Evolutionary conservation across 2,113 vertebrate species (phyloP).

Genomic region (Ophiodon elongatus): DNA sequence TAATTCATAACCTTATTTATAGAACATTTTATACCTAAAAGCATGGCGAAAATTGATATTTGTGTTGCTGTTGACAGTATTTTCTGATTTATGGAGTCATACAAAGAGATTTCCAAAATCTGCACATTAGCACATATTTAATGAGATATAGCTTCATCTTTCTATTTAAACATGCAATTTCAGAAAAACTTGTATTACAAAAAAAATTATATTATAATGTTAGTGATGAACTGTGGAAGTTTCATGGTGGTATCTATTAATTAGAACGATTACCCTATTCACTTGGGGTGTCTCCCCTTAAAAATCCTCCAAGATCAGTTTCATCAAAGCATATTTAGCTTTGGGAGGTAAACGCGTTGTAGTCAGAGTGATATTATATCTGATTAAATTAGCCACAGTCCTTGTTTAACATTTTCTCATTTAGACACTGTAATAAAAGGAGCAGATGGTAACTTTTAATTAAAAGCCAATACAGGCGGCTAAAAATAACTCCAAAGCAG

Average conservation of each 20-base stretch:
- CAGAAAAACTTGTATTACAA: background rate
- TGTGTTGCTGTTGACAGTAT: background rate
- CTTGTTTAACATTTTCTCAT: conserved; percentile 67
- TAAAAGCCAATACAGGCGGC: conserved; percentile 71
- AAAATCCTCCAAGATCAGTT: background rate
- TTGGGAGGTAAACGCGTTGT: conserved; percentile 23
- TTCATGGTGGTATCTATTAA: background rate
- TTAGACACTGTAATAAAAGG: conserved; percentile 69
- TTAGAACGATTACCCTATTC: background rate
- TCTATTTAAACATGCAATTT: background rate
- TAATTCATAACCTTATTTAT: background rate
- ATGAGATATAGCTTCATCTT: background rate
- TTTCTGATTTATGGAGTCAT: background rate
- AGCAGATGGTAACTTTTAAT: conserved; percentile 79
- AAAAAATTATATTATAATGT: background rate
- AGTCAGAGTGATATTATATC: conserved; percentile 48
- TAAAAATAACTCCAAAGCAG: conserved; percentile 66
- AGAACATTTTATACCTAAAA: background rate
- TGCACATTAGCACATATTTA: background rate
- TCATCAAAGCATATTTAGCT: conserved; percentile 14
- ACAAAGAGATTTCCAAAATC: background rate
- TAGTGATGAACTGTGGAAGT: background rate
- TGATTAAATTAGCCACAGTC: conserved; percentile 56
- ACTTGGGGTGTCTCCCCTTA: background rate
- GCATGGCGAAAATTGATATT: background rate